Base-by-base conservation (phyloP, 1,140 invertebrate species). In the Tribolium madens region DNA sequence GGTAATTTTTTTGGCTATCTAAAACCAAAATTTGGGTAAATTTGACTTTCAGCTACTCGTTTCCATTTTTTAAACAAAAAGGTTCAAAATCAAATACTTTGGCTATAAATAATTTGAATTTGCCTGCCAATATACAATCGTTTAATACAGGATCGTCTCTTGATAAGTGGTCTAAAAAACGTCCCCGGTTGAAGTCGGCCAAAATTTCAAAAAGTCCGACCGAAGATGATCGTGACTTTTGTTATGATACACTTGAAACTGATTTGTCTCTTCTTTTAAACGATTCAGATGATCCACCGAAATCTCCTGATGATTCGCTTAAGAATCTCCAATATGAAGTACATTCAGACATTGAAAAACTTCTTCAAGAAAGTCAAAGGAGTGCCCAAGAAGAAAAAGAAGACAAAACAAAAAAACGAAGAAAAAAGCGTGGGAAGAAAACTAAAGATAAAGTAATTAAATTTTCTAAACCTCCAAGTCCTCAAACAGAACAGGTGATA, bases 401-500 rank as follows among this genome's bases (percentile, higher is more conserved):
- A 70, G 36, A 76, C 50, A 31, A 75, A 73, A 5, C 46, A 33
- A 46, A 75, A 70, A 42, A 42, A 72, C 3, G 76, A 70, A 33
- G 50, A 72, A 68, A 64, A 5, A 72, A 64, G n/a, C 48, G 47
- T 57, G 69, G 12, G 36, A 69, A 73, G 33, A 76, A 70, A 10
- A 82, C 82, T 17, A 14, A 68, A 6, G 83, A 81, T n/a, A 84
- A 83, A 68, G 81, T 74, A 9, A 81, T 84, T 13, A 78, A 74
- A 53, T 82, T 85, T 50, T 81, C 84, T 2, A 83, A 81, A 60
- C 81, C 83, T 14, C 76, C 80, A 7, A 85, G 82, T 78, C 84
- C 84, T n/a, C 79, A 83, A 75, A 85, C 84, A 1, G 78, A 84
- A 48, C 84, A 85, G 76, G 77, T 85, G 3, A 85, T 85, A 50